Evolutionary conservation across 2,888 invertebrate species (phyloP).

Genomic region (Coenonympha arcania): DNA sequence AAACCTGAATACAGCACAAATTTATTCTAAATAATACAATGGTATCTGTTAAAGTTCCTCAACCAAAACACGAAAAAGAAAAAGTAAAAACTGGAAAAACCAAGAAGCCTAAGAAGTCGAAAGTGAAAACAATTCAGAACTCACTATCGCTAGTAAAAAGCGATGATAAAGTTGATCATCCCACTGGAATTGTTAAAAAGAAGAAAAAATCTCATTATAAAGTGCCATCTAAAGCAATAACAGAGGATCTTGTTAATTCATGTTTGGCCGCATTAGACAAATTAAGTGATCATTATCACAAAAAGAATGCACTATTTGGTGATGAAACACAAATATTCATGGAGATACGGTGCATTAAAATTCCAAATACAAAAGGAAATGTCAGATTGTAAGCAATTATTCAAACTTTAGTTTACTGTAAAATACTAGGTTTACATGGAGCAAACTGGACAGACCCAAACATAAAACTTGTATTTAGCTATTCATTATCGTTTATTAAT

Average conservation of each 20-base stretch:
- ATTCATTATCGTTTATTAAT: no score
- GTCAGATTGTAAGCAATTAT: constrained; percentile 77
- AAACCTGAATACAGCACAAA: not conserved
- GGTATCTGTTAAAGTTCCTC: constrained; percentile 29
- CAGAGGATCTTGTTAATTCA: constrained; percentile 43
- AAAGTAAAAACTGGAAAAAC: constrained; percentile 20
- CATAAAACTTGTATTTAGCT: no score
- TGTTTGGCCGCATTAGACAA: constrained; percentile 50
- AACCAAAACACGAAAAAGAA: constrained; percentile 24
- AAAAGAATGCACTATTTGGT: constrained; percentile 70
- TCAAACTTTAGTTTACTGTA: no score
- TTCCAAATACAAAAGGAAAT: constrained; percentile 76
- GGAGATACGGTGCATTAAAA: constrained; percentile 77
- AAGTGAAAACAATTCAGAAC: not conserved
- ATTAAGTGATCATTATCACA: constrained; percentile 42
- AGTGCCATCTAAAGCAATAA: constrained; percentile 52
- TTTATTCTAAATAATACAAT: constrained; percentile 14
- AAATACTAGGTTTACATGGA: no score
- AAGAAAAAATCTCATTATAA: constrained; percentile 44
- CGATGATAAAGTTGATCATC: not conserved
- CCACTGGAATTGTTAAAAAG: not conserved
- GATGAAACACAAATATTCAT: constrained; percentile 74
- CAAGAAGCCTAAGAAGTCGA: constrained; percentile 6
- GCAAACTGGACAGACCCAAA: no score
- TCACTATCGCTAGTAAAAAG: not conserved